A percentile compares a stretch with the other conserved stretches of the same genome.
These are phyloP conservation scores for Nasonia vitripennis DNA, from an alignment of 1,140 invertebrate genomes.

Conservation along the genomic window DNA sequence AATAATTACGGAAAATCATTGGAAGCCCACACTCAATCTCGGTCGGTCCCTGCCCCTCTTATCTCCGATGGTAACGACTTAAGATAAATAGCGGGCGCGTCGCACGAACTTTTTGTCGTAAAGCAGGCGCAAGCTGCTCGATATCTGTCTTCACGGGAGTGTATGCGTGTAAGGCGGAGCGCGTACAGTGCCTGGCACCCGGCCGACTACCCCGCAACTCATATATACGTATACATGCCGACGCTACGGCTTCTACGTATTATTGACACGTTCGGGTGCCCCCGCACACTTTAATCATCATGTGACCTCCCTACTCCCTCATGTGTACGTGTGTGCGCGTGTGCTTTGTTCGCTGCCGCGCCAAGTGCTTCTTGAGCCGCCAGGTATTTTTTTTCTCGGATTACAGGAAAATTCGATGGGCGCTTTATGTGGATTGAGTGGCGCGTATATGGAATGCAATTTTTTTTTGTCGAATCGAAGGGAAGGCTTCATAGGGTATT, in stretches of 20 bases:
- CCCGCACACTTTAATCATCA: not conserved
- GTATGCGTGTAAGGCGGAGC: not conserved
- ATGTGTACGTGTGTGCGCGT: not conserved
- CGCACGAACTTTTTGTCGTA: not conserved
- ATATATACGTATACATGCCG: too few relatives aligned
- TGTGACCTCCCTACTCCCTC: not conserved
- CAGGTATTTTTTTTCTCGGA: too few relatives aligned
- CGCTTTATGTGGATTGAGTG: too few relatives aligned
- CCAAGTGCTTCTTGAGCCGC: not conserved
- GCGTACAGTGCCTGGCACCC: not conserved
- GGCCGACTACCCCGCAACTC: not conserved
- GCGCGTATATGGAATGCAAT: too few relatives aligned
- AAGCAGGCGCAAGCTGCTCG: not conserved
- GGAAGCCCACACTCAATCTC: not conserved
- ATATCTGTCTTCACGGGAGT: not conserved
- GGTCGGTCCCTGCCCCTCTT: not conserved
- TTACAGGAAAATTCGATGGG: too few relatives aligned
- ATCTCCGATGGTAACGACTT: not conserved
- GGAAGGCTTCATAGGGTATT: too few relatives aligned
- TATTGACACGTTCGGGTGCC: conserved; percentile 19
- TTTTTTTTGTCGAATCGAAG: too few relatives aligned
- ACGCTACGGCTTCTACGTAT: not conserved
- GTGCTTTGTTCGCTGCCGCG: not conserved
- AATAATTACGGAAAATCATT: not conserved
- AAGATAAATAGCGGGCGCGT: not conserved